Evolutionary conservation across 2,797 vertebrate genomes (phyloP).

Genomic region (Melanotaenia parkinsoni): DNA sequence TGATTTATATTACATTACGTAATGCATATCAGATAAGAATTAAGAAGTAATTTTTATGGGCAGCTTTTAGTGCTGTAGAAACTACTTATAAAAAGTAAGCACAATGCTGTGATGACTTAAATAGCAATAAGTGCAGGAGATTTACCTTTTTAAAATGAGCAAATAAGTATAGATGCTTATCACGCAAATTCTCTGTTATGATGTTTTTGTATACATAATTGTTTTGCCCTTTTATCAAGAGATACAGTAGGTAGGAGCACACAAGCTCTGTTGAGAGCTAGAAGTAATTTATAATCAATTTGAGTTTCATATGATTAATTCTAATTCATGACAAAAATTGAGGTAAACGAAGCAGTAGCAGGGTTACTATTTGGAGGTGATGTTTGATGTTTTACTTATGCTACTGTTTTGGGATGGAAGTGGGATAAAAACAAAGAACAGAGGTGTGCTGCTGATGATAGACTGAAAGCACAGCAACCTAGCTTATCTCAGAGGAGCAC

Average conservation of each 20-base stretch:
- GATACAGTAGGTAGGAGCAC: not conserved
- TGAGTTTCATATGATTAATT: not conserved
- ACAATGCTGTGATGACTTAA: too few relatives aligned
- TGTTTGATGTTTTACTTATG: not conserved
- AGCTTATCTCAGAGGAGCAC: conserved; percentile 42
- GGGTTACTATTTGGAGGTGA: not conserved
- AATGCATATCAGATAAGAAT: not conserved
- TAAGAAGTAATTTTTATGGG: too few relatives aligned
- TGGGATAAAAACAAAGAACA: not conserved
- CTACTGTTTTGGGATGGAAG: not conserved
- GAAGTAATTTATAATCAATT: not conserved
- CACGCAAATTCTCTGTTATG: too few relatives aligned
- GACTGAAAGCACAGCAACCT: conserved; percentile 20
- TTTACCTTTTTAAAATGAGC: too few relatives aligned
- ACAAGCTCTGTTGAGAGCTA: not conserved
- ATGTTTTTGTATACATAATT: not conserved
- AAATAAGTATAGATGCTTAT: not conserved
- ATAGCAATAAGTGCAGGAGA: too few relatives aligned
- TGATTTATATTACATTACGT: not conserved
- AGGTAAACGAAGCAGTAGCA: not conserved
- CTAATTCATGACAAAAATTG: too few relatives aligned
- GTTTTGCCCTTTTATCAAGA: not conserved
- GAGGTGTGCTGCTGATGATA: conserved; percentile 18
- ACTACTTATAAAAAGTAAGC: too few relatives aligned
- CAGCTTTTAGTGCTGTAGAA: too few relatives aligned